These are phyloP conservation scores for Crocallis elinguaria DNA, from an alignment of 2,888 invertebrate species.

Conservation along the genomic window DNA sequence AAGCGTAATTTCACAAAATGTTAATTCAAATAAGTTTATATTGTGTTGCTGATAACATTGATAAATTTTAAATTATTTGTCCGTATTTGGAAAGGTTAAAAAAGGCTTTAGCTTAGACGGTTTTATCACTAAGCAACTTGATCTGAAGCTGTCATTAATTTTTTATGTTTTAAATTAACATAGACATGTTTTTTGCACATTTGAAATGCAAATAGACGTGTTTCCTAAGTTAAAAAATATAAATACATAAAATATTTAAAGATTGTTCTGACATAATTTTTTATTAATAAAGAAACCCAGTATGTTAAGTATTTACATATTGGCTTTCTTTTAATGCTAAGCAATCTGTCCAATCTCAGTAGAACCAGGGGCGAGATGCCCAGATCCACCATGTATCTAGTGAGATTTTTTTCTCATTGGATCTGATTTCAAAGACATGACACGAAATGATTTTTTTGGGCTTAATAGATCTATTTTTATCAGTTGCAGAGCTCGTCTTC, in stretches of 20 bases:
- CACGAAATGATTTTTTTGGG: no score
- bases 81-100: constrained; percentile 1
- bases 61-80: constrained; percentile 11
- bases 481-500: not conserved
- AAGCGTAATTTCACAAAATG: constrained; percentile 1
- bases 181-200: constrained; percentile 9
- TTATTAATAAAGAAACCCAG: no score
- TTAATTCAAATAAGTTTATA: not conserved
- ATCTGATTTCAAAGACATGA: no score
- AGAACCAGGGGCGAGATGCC: no score
- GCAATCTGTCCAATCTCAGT: no score
- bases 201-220: constrained; percentile 6
- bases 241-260: not conserved
- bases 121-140: not conserved
- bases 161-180: constrained; percentile 2
- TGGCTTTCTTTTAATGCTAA: no score
- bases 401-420: no score
- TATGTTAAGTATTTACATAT: no score
- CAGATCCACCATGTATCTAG: no score
- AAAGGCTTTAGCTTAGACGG: not conserved
- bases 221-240: not conserved
- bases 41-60: constrained; percentile 2
- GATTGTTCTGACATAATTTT: no score
- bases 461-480: no score
- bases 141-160: not conserved